These are phyloP conservation scores for Bombus ignitus DNA, from an alignment of 1,140 invertebrate species.

Conservation along the genomic window DNA sequence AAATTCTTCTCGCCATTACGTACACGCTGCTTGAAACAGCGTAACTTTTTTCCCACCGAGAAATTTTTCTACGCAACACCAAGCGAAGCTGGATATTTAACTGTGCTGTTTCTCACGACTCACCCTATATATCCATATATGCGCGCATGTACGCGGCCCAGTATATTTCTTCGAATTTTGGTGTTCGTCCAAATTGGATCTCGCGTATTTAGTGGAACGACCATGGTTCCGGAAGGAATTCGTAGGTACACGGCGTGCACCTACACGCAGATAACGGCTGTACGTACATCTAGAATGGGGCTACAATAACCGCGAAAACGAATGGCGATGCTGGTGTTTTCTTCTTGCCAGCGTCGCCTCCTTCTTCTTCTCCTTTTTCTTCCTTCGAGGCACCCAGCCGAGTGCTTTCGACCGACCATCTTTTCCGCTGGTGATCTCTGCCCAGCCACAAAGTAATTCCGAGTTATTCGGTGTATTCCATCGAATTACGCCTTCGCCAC, in stretches of 20 bases:
- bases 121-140: background rate
- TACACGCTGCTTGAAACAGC: no score
- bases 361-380: background rate
- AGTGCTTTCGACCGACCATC: background rate
- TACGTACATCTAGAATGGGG: slow-evolving; percentile 21
- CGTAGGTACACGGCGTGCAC: background rate
- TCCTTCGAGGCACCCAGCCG: background rate
- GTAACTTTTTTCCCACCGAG: background rate
- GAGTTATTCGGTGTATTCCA: slow-evolving; percentile 32
- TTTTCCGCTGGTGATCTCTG: slow-evolving; percentile 15
- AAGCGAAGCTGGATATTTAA: background rate
- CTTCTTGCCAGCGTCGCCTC: background rate
- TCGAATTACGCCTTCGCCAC: slow-evolving; percentile 29
- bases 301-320: slow-evolving; percentile 58
- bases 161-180: slow-evolving; percentile 62
- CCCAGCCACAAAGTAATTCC: slow-evolving; percentile 35
- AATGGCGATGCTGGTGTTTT: slow-evolving; percentile 51
- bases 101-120: background rate
- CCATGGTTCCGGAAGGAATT: slow-evolving; percentile 20
- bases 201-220: slow-evolving; percentile 59
- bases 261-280: slow-evolving; percentile 8
- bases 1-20: background rate
- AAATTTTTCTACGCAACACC: background rate
- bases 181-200: slow-evolving; percentile 65
- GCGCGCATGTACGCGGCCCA: background rate